phyloP scores from a whole-genome alignment of 2,113 vertebrate species.

The Dascyllus trimaculatus region DNA sequence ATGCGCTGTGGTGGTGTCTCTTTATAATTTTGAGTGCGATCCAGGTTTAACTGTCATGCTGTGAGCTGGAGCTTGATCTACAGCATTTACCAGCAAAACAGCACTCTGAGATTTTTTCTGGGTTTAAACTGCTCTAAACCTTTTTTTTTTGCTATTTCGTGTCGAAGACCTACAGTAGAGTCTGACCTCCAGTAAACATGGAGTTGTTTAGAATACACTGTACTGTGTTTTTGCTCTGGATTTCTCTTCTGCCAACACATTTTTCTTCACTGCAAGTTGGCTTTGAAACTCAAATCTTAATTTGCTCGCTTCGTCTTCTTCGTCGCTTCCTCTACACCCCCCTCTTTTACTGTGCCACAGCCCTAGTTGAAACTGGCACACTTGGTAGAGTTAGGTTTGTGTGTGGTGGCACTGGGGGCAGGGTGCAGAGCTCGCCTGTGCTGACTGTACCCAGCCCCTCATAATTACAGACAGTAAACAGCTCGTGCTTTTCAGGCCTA shows the following conservation, averaged over 20 bases:
- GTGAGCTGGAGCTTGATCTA: conserved; percentile 28
- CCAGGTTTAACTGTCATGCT: conserved; percentile 15
- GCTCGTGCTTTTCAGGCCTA: conserved; percentile 72
- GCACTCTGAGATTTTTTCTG: conserved; percentile 4
- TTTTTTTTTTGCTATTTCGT: background rate
- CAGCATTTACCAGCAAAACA: conserved; percentile 12
- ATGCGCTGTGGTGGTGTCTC: conserved; percentile 23
- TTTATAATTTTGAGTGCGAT: conserved; percentile 43
- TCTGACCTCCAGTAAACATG: background rate
- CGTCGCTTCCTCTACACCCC: conserved; percentile 47
- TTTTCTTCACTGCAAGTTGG: conserved; percentile 16
- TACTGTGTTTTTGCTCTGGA: background rate
- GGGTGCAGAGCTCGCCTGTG: conserved; percentile 67
- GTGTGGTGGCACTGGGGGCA: conserved; percentile 77
- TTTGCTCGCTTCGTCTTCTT: conserved; percentile 7
- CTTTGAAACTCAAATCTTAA: background rate
- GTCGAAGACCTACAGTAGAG: conserved; percentile 1
- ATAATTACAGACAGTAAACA: conserved; percentile 87
- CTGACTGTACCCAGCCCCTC: conserved; percentile 79
- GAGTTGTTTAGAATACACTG: background rate
- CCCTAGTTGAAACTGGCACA: conserved; percentile 59
- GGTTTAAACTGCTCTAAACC: conserved; percentile 13
- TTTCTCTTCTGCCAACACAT: background rate
- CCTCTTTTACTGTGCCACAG: conserved; percentile 55
- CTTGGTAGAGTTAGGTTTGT: conserved; percentile 62